Conservation (phyloP, 2,797 vertebrate species). For the Pterois miles region DNA sequence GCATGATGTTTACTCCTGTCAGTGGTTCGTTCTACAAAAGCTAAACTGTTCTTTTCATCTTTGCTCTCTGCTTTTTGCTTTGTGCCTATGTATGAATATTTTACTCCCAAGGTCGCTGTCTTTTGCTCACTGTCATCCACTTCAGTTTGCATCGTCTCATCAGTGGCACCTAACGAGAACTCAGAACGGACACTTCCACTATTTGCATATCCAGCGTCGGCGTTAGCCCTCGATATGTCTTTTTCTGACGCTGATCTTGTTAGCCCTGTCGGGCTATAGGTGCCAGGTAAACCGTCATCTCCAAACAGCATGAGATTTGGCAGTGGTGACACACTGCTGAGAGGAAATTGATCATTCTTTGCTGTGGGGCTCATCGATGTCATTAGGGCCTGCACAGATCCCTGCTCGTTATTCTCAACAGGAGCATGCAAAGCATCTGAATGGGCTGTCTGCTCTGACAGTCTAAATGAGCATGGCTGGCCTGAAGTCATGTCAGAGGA, state of each 20-base stretch:
- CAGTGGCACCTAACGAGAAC: conserved; percentile 25
- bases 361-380: conserved; percentile 55
- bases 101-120: conserved; percentile 2
- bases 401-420: conserved; percentile 60
- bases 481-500: conserved; percentile 54
- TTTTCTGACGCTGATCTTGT: conserved; percentile 36
- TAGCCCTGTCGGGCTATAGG: conserved; percentile 21
- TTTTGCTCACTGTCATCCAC: conserved; percentile 1
- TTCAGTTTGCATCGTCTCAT: conserved; percentile 20
- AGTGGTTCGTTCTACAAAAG: background rate
- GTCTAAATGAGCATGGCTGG: conserved; percentile 55
- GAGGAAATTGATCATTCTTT: conserved; percentile 53
- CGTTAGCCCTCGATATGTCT: background rate
- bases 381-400: conserved; percentile 38
- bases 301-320: conserved; percentile 39
- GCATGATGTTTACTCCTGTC: background rate
- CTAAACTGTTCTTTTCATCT: conserved; percentile 5
- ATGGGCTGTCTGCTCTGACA: conserved; percentile 40
- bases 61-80: conserved; percentile 2
- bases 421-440: conserved; percentile 44
- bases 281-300: conserved; percentile 60
- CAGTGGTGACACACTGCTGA: conserved; percentile 40
- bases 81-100: conserved; percentile 19
- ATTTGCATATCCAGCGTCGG: conserved; percentile 19
- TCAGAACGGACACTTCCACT: background rate